Evolutionary conservation across 2,113 vertebrate species (phyloP), one percentile per base, ranked within the genome.

Genomic region (Bubo blakistoni): DNA sequence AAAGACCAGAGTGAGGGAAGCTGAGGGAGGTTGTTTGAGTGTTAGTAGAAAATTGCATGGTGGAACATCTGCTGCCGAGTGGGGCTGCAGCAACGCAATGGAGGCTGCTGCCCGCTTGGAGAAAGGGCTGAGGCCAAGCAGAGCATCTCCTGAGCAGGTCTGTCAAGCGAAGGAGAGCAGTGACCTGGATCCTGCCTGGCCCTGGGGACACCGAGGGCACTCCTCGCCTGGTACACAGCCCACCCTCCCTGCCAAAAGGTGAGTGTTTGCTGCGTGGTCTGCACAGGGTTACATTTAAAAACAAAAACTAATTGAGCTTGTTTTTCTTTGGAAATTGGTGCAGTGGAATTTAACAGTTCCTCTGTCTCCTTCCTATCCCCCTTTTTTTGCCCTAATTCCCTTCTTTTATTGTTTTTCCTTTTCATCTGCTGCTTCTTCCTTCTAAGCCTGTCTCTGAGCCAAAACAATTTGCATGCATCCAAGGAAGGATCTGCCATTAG

Each of bases 401-500:
- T 58, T 52, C 10, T 88, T 51, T 40, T 57, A 9, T 57, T 67
- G 21, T 52, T 92, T 83, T 67, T 47, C 38, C 29, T 81, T 81
- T 82, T 86, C 26, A 36, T 95, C 83, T 93, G 52, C 82, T 76
- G 46, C 52, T 81, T 69, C 76, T 95, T 78, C 62, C 63, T 26
- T 81, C 63, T 70, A 84, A 84, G 62, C 71, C 79, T 81, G 77
- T 77, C 81, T 61, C 89, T 5, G 38, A 94, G 95, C 87, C 87
- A 94, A 95, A 95, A 34, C 74, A 49, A 92, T 92, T 69, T 95
- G 82, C 74, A 91, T 94, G 86, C 81, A 96, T 88, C 79, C 78
- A 63, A 62, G 89, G 90, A 74, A 87, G 79, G 91, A 82, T 95
- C 91, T 96, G 90, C 88, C 78, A 88, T 96, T 94, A 83, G 77